A percentile compares a stretch with the other conserved stretches of the same genome.
These are phyloP conservation scores for Probosciger aterrimus DNA, from an alignment of 2,113 vertebrate species.

Conservation along the genomic window DNA sequence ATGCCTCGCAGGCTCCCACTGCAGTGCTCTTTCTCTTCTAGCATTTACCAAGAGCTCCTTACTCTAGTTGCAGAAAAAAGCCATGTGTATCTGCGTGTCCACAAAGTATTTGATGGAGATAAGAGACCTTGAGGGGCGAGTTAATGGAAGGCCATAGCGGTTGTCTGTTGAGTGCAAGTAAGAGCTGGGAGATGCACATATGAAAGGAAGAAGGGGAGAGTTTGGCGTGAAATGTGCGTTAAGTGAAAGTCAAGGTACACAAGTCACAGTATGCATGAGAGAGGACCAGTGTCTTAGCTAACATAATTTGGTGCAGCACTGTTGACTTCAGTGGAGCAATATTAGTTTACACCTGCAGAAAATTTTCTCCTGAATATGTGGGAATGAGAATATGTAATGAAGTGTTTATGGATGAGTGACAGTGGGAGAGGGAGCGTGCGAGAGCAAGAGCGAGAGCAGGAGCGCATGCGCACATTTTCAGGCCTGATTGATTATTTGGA, in stretches of 20 bases:
- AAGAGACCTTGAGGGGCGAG: not conserved
- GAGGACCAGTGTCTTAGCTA: not conserved
- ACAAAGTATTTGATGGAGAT: not conserved
- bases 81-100: not conserved
- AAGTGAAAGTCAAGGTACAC: not conserved
- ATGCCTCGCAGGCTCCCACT: not conserved
- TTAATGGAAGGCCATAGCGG: not conserved
- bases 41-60: not conserved
- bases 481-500: slow-evolving; percentile 45
- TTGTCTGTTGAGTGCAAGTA: not conserved
- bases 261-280: not conserved
- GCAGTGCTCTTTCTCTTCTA: not conserved
- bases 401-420: not conserved
- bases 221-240: not conserved
- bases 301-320: not conserved
- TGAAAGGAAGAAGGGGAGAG: not conserved
- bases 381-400: slow-evolving; percentile 13
- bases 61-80: not conserved
- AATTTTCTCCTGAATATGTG: not conserved
- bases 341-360: slow-evolving; percentile 31
- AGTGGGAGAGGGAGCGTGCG: not conserved
- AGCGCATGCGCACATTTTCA: not conserved
- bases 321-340: not conserved
- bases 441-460: not conserved
- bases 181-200: not conserved